Percentiles rank a stretch among this genome's conserved stretches.
Conservation (phyloP, 2,797 vertebrate species). For the Sardinella longiceps region DNA sequence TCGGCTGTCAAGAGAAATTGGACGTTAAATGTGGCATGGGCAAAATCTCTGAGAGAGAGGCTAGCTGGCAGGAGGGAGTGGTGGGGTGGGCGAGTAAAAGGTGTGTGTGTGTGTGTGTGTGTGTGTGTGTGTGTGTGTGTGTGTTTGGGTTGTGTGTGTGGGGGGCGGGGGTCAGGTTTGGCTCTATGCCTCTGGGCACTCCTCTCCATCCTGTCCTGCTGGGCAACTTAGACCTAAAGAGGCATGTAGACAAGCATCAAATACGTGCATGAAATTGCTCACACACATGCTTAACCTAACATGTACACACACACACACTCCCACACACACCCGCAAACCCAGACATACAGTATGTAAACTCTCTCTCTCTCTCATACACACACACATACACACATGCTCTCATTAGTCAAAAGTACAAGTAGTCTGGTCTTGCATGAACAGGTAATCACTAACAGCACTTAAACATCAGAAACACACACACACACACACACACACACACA, state of each 20-base stretch:
- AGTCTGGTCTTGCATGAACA: constrained; percentile 1
- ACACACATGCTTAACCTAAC: background rate
- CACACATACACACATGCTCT: background rate
- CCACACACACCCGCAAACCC: background rate
- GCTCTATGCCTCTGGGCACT: background rate
- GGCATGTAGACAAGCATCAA: constrained; percentile 5
- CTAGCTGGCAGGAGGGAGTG: background rate
- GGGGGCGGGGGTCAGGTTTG: background rate
- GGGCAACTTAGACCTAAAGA: background rate
- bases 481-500: background rate
- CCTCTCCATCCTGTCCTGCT: background rate
- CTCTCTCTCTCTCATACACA: background rate
- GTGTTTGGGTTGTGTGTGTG: too few species aligned
- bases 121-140: too few species aligned
- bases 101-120: background rate
- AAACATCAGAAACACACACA: background rate
- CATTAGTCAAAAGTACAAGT: background rate
- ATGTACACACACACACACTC: background rate
- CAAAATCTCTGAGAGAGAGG: constrained; percentile 22
- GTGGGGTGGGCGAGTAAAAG: background rate
- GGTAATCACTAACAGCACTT: background rate
- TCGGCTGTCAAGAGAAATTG: constrained; percentile 62
- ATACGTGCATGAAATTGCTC: background rate
- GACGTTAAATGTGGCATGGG: constrained; percentile 39
- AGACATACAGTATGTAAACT: background rate